Evolutionary conservation across 2,888 invertebrate genomes (phyloP).

Genomic region (Phaonia tiefii): DNA sequence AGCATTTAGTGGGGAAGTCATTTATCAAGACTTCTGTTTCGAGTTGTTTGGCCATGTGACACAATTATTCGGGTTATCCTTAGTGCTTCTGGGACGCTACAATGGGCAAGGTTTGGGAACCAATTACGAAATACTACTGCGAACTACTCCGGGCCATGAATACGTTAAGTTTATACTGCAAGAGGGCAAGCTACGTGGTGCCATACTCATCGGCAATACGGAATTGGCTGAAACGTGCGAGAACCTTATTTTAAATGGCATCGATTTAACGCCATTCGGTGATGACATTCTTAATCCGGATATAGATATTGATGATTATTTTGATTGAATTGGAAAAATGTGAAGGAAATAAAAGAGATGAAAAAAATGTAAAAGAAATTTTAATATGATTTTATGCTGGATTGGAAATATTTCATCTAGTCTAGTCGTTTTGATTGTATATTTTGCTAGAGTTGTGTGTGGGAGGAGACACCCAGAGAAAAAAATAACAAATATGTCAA

Average conservation of each 20-base stretch:
- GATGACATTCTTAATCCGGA: constrained; percentile 96
- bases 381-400: no score
- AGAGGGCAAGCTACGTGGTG: constrained; percentile 93
- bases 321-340: constrained; percentile 87
- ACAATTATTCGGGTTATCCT: constrained; percentile 95
- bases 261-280: constrained; percentile 92
- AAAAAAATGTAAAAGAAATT: no score
- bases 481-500: no score
- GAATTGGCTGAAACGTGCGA: constrained; percentile 99
- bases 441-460: no score
- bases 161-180: constrained; percentile 94
- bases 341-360: constrained; percentile 15
- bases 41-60: constrained; percentile 99
- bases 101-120: constrained; percentile 93
- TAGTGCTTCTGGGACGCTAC: constrained; percentile 93
- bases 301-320: constrained; percentile 99
- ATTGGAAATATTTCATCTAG: not conserved
- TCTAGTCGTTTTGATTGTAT: no score
- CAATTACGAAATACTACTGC: constrained; percentile 91
- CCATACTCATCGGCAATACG: constrained; percentile 97
- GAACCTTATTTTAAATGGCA: constrained; percentile 96
- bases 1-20: constrained; percentile 82
- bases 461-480: no score
- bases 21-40: constrained; percentile 96
- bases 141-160: constrained; percentile 90